Evolutionary conservation across 2,797 vertebrate genomes (phyloP), one percentile per base, ranked within the genome.

Genomic region (Gymnodraco acuticeps): DNA sequence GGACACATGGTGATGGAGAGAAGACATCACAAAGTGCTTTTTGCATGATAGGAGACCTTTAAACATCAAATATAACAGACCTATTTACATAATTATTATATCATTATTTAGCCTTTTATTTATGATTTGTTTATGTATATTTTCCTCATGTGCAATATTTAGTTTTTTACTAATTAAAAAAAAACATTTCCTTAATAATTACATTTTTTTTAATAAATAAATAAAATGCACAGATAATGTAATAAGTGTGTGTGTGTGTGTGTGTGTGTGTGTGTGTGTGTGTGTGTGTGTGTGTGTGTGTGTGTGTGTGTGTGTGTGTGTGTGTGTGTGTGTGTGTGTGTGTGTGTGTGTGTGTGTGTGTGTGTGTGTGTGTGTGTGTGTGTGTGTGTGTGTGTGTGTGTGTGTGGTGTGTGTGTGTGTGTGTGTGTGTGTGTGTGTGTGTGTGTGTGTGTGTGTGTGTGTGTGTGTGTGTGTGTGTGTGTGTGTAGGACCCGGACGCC

Each of bases 401-500:
- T 83, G 5, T 64, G 5, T 62, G 9, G 16, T 66, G 42, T 53
- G 5, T 65, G 10, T 64, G 16, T 66, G 42, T 53, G 5, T 65
- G 10, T 64, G 16, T 66, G 42, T 53, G 5, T 65, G 10, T 64
- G 16, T 66, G 42, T 53, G 5, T 65, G 10, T 64, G 16, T 66
- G 42, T 53, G 5, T 65, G 10, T 64, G 16, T 66, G 42, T 53
- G 5, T 65, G 10, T 64, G 16, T 66, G 42, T 53, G 5, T 65
- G 10, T 64, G 16, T 66, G 42, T 53, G 5, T 65, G n/a, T n/a
- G n/a, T n/a, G n/a, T n/a, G 5, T 70, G 5, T 62, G 9, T 72
- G 19, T 47, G 52, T 83, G 5, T 64, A 99, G 97, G 98, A 99
- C 88, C 98, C 98, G 5, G 98, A 99, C 69, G 98, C 98, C 80